Conservation (phyloP, 2,113 vertebrate genomes). For the Illadopsis cleaveri region DNA sequence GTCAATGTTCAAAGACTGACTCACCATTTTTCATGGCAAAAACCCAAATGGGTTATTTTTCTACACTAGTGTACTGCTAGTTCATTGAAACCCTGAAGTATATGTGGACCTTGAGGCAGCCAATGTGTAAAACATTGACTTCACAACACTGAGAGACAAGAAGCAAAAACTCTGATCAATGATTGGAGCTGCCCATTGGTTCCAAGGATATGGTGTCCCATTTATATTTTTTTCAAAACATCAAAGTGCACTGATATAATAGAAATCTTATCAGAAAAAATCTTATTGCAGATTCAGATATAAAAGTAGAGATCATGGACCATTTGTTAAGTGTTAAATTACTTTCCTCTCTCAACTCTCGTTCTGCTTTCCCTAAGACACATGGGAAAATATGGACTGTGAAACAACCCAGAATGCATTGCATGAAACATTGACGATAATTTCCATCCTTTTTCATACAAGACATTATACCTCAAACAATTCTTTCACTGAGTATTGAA, state of each 20-base stretch:
- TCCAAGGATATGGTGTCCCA: background rate
- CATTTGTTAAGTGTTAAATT: background rate
- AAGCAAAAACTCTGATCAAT: background rate
- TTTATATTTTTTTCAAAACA: background rate
- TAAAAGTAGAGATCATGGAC: background rate
- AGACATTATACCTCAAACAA: background rate
- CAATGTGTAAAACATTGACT: constrained; percentile 13
- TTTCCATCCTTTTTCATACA: background rate
- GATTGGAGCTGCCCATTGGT: background rate
- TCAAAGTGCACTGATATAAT: background rate
- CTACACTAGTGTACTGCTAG: background rate
- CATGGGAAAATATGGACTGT: background rate
- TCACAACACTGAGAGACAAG: background rate
- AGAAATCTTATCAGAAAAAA: background rate
- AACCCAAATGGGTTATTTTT: constrained; percentile 42
- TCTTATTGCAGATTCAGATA: background rate
- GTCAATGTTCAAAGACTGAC: constrained; percentile 12
- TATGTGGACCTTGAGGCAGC: constrained; percentile 34
- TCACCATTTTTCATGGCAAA: constrained; percentile 53
- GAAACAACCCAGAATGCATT: background rate
- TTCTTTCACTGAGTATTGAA: background rate
- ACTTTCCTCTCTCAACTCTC: background rate
- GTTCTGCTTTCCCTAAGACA: background rate
- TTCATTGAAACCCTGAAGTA: constrained; percentile 14
- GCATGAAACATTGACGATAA: background rate